These are phyloP conservation scores for Phrynosoma platyrhinos DNA, from an alignment of 2,113 vertebrate genomes.

Conservation along the genomic window DNA sequence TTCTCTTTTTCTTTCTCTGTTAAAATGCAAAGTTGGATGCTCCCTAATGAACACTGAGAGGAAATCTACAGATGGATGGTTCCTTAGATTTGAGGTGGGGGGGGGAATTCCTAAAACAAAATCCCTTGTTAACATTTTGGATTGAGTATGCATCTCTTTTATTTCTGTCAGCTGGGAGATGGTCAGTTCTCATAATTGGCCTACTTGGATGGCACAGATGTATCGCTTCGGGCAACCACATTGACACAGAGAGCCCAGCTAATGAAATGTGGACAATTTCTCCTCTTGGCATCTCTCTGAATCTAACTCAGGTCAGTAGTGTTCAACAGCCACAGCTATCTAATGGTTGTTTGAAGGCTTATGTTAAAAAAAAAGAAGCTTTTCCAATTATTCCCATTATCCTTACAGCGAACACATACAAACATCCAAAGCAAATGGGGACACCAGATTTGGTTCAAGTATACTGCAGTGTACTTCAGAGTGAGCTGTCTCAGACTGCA, in stretches of 20 bases:
- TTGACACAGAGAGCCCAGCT: conserved; percentile 23
- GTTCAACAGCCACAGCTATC: neutral
- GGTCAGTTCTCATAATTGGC: conserved; percentile 1
- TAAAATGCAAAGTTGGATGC: too few relatives aligned
- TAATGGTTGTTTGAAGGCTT: neutral
- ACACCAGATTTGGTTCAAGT: neutral
- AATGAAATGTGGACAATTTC: conserved; percentile 2
- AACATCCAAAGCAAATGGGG: neutral
- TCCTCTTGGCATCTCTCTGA: neutral
- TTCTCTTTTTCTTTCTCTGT: too few relatives aligned
- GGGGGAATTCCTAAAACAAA: neutral
- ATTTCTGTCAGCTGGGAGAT: neutral
- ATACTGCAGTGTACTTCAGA: neutral
- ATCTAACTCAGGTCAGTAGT: conserved; percentile 17
- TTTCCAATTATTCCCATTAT: neutral
- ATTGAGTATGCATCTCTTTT: neutral
- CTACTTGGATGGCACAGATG: conserved; percentile 17
- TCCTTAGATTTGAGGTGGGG: neutral
- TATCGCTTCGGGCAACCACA: neutral
- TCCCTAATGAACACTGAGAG: neutral
- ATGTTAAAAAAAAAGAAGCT: neutral
- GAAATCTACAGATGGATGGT: neutral
- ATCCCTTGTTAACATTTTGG: conserved; percentile 1
- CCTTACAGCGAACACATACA: neutral
- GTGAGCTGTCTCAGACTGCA: neutral